Percentiles rank a stretch among this genome's conserved stretches.
Evolutionary conservation across 2,113 vertebrate genomes (phyloP).

Genomic region (Sus scrofa): DNA sequence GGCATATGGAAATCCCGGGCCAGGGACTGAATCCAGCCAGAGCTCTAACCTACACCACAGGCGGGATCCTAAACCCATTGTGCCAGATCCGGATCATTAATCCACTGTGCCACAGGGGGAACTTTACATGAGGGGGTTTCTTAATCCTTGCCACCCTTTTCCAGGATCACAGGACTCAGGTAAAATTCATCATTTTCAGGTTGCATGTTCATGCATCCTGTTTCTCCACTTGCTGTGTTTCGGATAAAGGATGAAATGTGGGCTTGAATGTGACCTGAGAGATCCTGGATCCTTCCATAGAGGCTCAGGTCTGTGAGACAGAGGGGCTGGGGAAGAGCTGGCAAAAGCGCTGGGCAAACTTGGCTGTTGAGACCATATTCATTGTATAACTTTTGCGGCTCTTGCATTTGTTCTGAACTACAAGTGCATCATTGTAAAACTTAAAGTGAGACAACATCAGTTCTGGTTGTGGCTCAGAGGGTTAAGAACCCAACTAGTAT

Average conservation of each 20-base stretch:
- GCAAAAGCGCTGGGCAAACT: neutral
- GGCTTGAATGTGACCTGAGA: neutral
- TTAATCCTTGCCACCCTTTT: neutral
- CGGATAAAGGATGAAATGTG: neutral
- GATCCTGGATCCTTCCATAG: neutral
- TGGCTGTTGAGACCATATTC: neutral
- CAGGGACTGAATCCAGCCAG: too few species aligned
- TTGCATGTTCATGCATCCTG: neutral
- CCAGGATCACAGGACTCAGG: neutral
- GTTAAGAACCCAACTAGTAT: too few species aligned
- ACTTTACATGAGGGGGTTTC: neutral
- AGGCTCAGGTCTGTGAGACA: neutral
- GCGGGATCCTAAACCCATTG: too few species aligned
- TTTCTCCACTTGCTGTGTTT: slow-evolving; percentile 3
- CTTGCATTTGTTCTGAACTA: neutral
- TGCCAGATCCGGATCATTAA: neutral
- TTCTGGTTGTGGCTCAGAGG: too few species aligned
- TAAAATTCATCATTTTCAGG: neutral
- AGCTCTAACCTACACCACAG: too few species aligned
- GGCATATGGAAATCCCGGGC: too few species aligned
- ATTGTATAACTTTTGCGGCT: neutral
- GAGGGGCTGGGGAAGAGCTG: too few species aligned
- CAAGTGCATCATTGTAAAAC: neutral
- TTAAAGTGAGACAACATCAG: neutral
- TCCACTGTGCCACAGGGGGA: neutral